A percentile compares a stretch with the other conserved stretches of the same genome.
phyloP scores from a whole-genome alignment of 1,140 invertebrate species.

The Hormaphis cornu region DNA sequence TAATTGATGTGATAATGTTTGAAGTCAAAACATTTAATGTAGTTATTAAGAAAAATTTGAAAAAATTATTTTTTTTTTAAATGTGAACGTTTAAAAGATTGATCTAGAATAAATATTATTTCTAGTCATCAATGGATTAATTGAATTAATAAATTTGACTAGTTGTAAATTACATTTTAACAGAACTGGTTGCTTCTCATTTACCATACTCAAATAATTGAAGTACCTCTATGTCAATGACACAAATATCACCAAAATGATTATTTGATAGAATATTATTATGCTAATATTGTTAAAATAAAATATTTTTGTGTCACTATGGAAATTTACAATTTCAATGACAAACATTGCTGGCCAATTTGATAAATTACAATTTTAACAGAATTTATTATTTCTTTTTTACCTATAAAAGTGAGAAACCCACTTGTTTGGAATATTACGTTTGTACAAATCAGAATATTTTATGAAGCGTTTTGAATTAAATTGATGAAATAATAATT shows the following conservation, averaged over 20 bases:
- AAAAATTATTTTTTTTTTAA: neutral
- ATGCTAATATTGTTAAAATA: too few species aligned
- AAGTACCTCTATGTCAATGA: too few species aligned
- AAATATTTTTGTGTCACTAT: too few species aligned
- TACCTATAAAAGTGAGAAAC: neutral
- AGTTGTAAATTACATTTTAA: too few species aligned
- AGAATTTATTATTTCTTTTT: too few species aligned
- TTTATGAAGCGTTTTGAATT: neutral
- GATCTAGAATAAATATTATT: neutral
- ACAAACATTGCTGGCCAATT: too few species aligned
- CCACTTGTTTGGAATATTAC: neutral
- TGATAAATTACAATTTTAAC: too few species aligned
- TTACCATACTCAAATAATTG: too few species aligned
- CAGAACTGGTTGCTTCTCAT: too few species aligned
- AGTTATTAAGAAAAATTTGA: neutral
- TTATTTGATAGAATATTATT: too few species aligned
- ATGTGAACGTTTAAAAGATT: neutral
- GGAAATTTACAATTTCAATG: too few species aligned
- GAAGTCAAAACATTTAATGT: neutral
- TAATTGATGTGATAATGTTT: conserved; percentile 12
- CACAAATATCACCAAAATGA: too few species aligned
- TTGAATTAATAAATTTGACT: neutral
- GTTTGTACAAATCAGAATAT: neutral
- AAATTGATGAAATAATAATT: neutral
- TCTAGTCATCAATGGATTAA: conserved; percentile 18